Conservation (phyloP, 2,113 vertebrate species). For the human region DNA sequence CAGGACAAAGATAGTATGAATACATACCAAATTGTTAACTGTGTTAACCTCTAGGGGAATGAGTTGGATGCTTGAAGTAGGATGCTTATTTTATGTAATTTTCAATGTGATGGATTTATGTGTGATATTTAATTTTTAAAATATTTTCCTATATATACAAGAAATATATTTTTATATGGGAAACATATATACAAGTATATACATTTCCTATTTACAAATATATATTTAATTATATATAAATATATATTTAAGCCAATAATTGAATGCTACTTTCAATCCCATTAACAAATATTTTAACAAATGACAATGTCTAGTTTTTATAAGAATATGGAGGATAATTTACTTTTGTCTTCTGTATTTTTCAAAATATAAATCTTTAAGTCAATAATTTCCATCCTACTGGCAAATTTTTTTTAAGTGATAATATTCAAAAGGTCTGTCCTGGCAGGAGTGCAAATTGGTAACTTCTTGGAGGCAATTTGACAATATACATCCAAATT, state of each 20-base stretch:
- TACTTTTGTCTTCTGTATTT: constrained; percentile 9
- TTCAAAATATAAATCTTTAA: constrained; percentile 36
- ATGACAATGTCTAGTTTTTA: neutral
- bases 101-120: neutral
- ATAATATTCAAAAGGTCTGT: neutral
- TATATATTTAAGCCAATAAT: constrained; percentile 20
- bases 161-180: no score
- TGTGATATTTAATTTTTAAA: neutral
- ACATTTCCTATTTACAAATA: no score
- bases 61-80: neutral
- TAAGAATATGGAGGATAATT: neutral
- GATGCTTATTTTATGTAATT: neutral
- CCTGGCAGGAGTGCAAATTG: neutral
- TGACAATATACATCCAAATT: neutral
- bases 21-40: neutral
- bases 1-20: constrained; percentile 22
- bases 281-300: neutral
- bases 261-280: neutral
- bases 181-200: no score
- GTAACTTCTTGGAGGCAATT: constrained; percentile 33
- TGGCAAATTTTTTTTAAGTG: neutral
- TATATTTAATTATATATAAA: no score
- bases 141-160: neutral
- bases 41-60: neutral
- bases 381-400: neutral